Base-by-base conservation (phyloP, 2,888 invertebrate genomes). In the Dolichopus griseipennis region DNA sequence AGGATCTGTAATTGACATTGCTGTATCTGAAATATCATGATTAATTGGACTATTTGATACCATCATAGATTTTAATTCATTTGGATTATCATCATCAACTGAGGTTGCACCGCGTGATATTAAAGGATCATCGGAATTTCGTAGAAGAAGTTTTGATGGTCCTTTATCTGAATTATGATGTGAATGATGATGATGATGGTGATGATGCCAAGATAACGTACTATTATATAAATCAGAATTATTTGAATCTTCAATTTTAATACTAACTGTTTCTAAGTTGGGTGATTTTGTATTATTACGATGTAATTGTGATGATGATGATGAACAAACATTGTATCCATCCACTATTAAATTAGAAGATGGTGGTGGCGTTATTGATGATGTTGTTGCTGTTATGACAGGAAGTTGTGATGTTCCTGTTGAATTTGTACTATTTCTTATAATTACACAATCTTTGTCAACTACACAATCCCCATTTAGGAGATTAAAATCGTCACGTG, bases 111-210 rank as follows among this genome's bases (percentile, higher is more conserved):
- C 81, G 20, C 79, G 76, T 22, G 79, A 80, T 70, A 82, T 82
- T 64, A 82, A 70, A 0, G 82, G 82, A 75, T 82, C 82, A 64
- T 81, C 82, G 1, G 82, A 82, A 67, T 79, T 79, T 61, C 78
- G 79, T 61, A 81, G 72, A 34, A 81, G 71, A 62, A 79, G 70
- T 65, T 77, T 78, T 18, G 69, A 66, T 10, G 67, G 75, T 76
- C 34, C 71, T 71, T 34, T 71, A 69, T 74, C 68, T 74, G 72
- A 37, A 0, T 72, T 72, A 43, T 72, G 71, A 65, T 72, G 73
- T 1, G 68, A 65, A 69, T 69, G 69, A 22, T 65, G 66, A 18
- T 67, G 68, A 66, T 69, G 65, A 66, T 69, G 65, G 41, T 72
- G 71, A 65, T 72, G 73, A 66, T 69, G 65, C 70, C 71, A 71